Evolutionary conservation across 2,888 invertebrate genomes (phyloP), one percentile per base, ranked within the genome.

Genomic region (Ectropis crepuscularia): DNA sequence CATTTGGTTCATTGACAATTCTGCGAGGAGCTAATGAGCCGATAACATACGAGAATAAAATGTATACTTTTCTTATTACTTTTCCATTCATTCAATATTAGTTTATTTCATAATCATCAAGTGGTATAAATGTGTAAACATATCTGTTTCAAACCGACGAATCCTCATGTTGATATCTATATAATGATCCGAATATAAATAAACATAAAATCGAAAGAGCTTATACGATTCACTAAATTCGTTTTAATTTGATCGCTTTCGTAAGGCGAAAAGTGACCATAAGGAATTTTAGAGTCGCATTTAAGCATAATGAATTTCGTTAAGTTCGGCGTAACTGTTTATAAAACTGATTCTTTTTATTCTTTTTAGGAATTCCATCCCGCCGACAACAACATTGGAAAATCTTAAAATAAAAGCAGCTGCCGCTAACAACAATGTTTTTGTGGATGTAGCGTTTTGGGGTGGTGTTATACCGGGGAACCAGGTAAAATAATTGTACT

Each of bases 361-460:
- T 74, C n/a, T 43, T 84, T 86, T 54, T 80, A 96, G 96, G 65
- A 96, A 96, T 79, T 95, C 95, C 0, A 95, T 95, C 70, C 96
- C 96, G 46, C 94, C 96, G 4, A 96, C 96, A 0, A 95, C 95
- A 0, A 95, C 93, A 0, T 75, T 95, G 28, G 87, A 93, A 38
- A 95, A 95, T 74, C 88, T 96, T 6, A 90, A 94, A 75, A 87
- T 85, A 0, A 96, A 96, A 85, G 90, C 94, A 2, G 74, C 84
- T 9, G 92, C 94, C 2, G 95, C 96, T 0, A 82, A 88, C 45
- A 94, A 92, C 2, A 93, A 94, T 71, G 89, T 95, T 36, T 95
- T 91, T 71, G 94, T 96, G 0, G 96, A 96, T 78, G 95, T 96
- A 49, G 96, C 94, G 5, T 96, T 96, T 83, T 96, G 96, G 96